A percentile compares a stretch with the other conserved stretches of the same genome.
phyloP scores from a whole-genome alignment of 2,113 vertebrate species.

The Myxocyprinus asiaticus region DNA sequence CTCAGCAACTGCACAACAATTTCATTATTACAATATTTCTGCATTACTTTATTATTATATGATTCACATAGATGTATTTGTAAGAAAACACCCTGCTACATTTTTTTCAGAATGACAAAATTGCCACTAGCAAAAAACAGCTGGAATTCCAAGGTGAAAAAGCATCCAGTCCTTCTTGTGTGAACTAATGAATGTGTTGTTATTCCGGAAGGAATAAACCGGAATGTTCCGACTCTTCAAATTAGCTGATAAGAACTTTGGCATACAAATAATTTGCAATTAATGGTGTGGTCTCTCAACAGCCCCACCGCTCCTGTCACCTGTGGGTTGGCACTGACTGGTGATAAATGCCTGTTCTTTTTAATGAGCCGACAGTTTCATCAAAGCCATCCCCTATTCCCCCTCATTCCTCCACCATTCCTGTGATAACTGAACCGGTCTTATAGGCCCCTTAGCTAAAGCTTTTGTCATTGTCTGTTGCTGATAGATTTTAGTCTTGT shows the following conservation, averaged over 20 bases:
- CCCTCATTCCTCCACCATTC: slow-evolving; percentile 30
- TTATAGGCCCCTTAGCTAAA: slow-evolving; percentile 24
- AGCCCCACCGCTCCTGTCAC: slow-evolving; percentile 7
- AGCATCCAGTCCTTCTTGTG: not conserved
- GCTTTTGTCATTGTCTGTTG: slow-evolving; percentile 46
- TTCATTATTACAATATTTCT: too few species aligned
- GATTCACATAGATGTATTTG: too few species aligned
- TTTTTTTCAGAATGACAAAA: slow-evolving; percentile 26
- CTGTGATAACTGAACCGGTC: slow-evolving; percentile 35
- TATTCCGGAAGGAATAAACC: slow-evolving; percentile 6
- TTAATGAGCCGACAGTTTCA: slow-evolving; percentile 62
- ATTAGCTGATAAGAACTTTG: slow-evolving; percentile 42
- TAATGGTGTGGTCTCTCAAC: slow-evolving; percentile 31
- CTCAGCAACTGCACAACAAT: too few species aligned
- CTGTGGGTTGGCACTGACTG: slow-evolving; percentile 23
- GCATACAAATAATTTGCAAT: slow-evolving; percentile 45
- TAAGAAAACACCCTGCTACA: not conserved
- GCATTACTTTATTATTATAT: too few species aligned
- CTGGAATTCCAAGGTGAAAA: not conserved
- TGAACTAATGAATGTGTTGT: not conserved
- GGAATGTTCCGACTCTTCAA: slow-evolving; percentile 20
- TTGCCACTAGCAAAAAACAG: slow-evolving; percentile 1
- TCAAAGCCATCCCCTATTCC: slow-evolving; percentile 40
- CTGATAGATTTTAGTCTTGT: slow-evolving; percentile 37
- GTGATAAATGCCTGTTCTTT: slow-evolving; percentile 60